These are phyloP conservation scores for Cygnus atratus DNA, from an alignment of 2,113 vertebrate species.

Conservation along the genomic window DNA sequence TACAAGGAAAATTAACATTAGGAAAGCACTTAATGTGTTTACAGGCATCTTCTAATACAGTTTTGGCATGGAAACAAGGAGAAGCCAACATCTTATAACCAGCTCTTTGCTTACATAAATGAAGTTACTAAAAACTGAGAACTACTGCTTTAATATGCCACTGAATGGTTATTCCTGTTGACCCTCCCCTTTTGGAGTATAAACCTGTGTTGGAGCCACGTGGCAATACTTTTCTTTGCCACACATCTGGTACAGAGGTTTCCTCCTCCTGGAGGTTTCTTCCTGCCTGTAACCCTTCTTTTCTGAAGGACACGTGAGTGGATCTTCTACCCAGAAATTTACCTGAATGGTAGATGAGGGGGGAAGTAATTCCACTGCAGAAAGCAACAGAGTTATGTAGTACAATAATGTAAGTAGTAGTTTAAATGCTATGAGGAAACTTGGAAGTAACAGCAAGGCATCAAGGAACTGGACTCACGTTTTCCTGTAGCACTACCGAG, in stretches of 20 bases:
- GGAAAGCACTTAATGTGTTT: conserved; percentile 1
- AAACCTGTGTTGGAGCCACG: not conserved
- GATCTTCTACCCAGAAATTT: not conserved
- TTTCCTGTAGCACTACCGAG: not conserved
- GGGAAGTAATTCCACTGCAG: conserved; percentile 29
- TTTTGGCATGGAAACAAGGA: conserved; percentile 1
- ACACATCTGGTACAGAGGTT: not conserved
- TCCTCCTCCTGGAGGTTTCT: not conserved
- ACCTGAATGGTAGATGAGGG: not conserved
- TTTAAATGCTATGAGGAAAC: conserved; percentile 48
- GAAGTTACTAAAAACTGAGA: not conserved
- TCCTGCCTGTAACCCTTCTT: not conserved
- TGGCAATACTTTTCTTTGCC: not conserved
- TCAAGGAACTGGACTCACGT: not conserved
- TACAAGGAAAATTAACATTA: conserved; percentile 9
- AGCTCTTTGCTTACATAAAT: not conserved
- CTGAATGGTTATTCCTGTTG: not conserved
- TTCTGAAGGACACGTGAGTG: not conserved
- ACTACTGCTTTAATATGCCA: not conserved
- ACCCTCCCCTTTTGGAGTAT: not conserved
- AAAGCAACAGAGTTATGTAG: conserved; percentile 49
- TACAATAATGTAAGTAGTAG: conserved; percentile 37
- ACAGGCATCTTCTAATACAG: not conserved
- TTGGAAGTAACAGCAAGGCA: not conserved
- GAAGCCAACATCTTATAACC: not conserved